Evolutionary conservation across 2,797 vertebrate species (phyloP).

Genomic region (Chelon labrosus): DNA sequence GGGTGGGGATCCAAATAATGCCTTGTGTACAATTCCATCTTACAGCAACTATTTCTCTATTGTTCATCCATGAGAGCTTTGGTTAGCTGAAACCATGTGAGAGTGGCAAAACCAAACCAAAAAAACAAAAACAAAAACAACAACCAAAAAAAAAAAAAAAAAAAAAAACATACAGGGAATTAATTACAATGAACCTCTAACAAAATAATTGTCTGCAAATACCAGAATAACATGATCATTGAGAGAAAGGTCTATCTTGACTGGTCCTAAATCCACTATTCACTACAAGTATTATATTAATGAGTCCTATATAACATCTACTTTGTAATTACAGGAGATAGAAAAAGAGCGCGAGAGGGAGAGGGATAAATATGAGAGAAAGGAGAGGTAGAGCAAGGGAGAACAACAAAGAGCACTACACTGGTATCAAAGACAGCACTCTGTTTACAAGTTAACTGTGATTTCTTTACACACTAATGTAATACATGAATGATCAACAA

Average conservation of each 20-base stretch:
- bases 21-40: constrained; percentile 88
- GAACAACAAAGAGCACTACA: constrained; percentile 88
- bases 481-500: constrained; percentile 91
- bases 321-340: constrained; percentile 92
- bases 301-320: constrained; percentile 93
- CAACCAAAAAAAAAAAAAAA: constrained; percentile 11
- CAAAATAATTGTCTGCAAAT: constrained; percentile 86
- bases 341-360: constrained; percentile 75
- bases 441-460: constrained; percentile 90
- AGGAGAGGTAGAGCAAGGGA: constrained; percentile 82
- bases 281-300: constrained; percentile 96
- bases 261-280: constrained; percentile 97
- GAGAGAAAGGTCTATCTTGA: constrained; percentile 98
- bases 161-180: constrained; percentile 74
- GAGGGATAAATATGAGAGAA: constrained; percentile 72
- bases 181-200: constrained; percentile 84
- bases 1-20: constrained; percentile 92
- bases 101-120: constrained; percentile 85
- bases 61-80: constrained; percentile 95
- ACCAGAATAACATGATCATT: constrained; percentile 87
- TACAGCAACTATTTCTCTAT: constrained; percentile 90
- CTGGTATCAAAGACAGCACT: constrained; percentile 96
- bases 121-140: constrained; percentile 29
- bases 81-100: constrained; percentile 99
- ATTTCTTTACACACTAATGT: constrained; percentile 94